A percentile compares a stretch with the other conserved stretches of the same genome.
Conservation (phyloP, 2,113 vertebrate species). For the Amphiprion percula region DNA sequence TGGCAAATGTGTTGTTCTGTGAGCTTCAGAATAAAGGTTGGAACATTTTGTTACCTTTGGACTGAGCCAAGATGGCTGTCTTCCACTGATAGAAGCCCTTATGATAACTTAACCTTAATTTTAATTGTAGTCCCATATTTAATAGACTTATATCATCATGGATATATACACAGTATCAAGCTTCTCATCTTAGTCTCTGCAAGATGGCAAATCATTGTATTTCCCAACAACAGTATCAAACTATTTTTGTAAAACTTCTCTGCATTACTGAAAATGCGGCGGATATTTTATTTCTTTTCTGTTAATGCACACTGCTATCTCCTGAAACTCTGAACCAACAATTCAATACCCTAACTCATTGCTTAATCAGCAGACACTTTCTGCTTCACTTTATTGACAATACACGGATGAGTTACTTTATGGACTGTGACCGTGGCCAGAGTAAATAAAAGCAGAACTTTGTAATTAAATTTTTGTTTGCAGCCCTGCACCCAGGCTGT, state of each 20-base stretch:
- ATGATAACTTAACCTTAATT: background rate
- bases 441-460: slow-evolving; percentile 50
- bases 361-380: slow-evolving; percentile 29
- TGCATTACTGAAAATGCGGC: background rate
- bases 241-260: background rate
- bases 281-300: slow-evolving; percentile 13
- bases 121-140: background rate
- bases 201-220: background rate
- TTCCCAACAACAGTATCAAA: background rate
- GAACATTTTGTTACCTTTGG: background rate
- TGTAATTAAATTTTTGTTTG: slow-evolving; percentile 48
- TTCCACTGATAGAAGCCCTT: background rate
- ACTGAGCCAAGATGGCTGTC: background rate
- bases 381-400: slow-evolving; percentile 27
- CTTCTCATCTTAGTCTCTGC: too few relatives aligned
- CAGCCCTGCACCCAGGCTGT: background rate
- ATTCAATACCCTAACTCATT: slow-evolving; percentile 26
- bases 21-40: background rate
- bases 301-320: slow-evolving; percentile 1
- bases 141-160: background rate
- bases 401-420: slow-evolving; percentile 35
- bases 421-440: slow-evolving; percentile 24
- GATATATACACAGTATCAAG: too few relatives aligned
- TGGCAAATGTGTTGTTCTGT: too few relatives aligned
- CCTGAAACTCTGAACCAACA: slow-evolving; percentile 25